phyloP scores from a whole-genome alignment of 2,797 vertebrate species.

The Pangasius larnaudii region DNA sequence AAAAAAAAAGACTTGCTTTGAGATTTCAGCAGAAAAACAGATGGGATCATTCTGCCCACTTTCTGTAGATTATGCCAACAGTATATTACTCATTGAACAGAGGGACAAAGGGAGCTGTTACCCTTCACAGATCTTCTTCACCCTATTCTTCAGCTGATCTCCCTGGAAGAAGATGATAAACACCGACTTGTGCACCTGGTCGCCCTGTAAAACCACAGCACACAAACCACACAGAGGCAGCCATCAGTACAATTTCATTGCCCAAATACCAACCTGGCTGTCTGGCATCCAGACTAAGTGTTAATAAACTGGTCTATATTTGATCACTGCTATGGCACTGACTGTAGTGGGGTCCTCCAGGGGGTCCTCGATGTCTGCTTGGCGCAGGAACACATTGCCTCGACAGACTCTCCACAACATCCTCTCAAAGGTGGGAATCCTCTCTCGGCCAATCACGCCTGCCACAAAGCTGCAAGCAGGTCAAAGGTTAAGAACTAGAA shows the following conservation, averaged over 20 bases:
- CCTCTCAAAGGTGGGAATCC: conserved; percentile 94
- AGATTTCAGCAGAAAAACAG: too few relatives aligned
- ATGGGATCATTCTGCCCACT: neutral
- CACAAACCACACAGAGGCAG: neutral
- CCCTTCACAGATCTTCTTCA: conserved; percentile 97
- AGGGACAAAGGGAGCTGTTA: conserved; percentile 55
- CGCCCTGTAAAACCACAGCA: conserved; percentile 75
- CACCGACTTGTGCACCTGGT: conserved; percentile 94
- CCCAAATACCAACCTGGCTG: neutral
- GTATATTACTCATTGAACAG: neutral
- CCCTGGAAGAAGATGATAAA: conserved; percentile 98
- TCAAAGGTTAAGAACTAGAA: neutral
- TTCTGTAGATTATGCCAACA: neutral
- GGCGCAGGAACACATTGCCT: conserved; percentile 94
- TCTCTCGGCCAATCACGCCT: conserved; percentile 93
- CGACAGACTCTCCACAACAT: conserved; percentile 98
- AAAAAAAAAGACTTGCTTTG: neutral
- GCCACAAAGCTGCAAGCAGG: conserved; percentile 87
- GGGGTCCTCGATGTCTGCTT: conserved; percentile 95
- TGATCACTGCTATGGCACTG: conserved; percentile 56
- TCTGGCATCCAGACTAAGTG: neutral
- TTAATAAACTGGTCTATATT: conserved; percentile 4
- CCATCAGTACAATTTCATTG: neutral
- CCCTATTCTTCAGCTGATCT: conserved; percentile 92
- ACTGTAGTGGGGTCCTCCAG: conserved; percentile 94